phyloP scores from a whole-genome alignment of 2,797 vertebrate genomes.

The Amniataba percoides region DNA sequence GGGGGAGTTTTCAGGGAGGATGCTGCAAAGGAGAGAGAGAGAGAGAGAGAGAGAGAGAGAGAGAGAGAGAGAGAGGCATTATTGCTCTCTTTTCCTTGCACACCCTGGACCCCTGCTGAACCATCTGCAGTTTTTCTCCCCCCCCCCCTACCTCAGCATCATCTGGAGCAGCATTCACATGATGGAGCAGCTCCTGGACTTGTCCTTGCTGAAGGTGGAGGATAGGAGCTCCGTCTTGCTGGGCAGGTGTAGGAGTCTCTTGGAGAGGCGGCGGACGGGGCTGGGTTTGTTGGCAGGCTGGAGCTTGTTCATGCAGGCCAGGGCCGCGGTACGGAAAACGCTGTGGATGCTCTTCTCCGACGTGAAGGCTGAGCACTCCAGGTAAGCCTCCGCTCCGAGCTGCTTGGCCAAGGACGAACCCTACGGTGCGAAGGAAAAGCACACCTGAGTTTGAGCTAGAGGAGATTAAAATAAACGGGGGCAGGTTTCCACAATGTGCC shows the following conservation, averaged over 20 bases:
- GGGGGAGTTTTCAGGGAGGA: conserved; percentile 35
- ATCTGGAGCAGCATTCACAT: conserved; percentile 85
- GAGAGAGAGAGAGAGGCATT: conserved; percentile 25
- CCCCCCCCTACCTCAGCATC: not conserved
- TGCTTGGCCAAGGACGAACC: conserved; percentile 92
- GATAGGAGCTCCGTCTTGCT: conserved; percentile 92
- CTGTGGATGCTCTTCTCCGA: conserved; percentile 96
- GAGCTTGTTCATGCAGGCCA: conserved; percentile 90
- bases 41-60: conserved; percentile 47
- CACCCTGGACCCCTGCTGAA: conserved; percentile 34
- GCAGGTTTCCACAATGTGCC: not conserved
- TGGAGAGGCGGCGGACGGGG: conserved; percentile 91
- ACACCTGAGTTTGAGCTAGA: not conserved
- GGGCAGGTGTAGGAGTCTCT: conserved; percentile 93
- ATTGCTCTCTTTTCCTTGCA: conserved; percentile 54
- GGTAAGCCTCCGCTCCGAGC: conserved; percentile 91
- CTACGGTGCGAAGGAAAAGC: conserved; percentile 65
- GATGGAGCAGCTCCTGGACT: conserved; percentile 93
- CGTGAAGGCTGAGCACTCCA: conserved; percentile 96
- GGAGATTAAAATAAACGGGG: not conserved
- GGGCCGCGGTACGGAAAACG: conserved; percentile 90
- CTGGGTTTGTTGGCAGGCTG: conserved; percentile 84
- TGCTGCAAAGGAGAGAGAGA: conserved; percentile 57
- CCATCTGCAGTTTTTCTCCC: conserved; percentile 8
- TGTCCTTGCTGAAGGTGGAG: conserved; percentile 94